Evolutionary conservation across 2,113 vertebrate species (phyloP).

Genomic region (Pipra filicauda): DNA sequence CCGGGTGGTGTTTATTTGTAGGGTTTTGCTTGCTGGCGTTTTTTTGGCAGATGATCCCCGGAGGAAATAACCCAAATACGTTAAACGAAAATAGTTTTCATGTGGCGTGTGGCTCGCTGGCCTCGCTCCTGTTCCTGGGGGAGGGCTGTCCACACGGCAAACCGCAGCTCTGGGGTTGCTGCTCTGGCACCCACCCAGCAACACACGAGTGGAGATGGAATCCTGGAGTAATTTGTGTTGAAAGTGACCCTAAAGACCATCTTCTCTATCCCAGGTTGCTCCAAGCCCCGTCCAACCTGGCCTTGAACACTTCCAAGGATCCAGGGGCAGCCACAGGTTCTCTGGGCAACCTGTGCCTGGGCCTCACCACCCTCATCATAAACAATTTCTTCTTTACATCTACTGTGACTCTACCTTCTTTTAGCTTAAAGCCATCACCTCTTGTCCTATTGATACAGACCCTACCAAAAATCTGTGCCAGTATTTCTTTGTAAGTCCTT

Average conservation of each 20-base stretch:
- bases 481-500: neutral
- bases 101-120: neutral
- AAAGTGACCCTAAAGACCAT: neutral
- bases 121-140: neutral
- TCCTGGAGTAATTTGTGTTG: neutral
- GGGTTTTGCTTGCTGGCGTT: neutral
- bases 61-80: neutral
- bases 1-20: neutral
- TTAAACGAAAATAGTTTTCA: constrained; percentile 17
- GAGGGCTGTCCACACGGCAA: neutral
- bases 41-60: constrained; percentile 10
- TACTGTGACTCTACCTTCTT: neutral
- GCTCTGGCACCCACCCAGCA: neutral
- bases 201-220: neutral
- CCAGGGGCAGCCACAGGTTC: no score
- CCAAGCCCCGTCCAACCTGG: fast-evolving
- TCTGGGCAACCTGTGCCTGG: neutral
- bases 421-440: neutral
- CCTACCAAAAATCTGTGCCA: neutral
- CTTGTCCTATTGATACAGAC: neutral
- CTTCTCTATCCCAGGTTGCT: fast-evolving
- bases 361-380: fast-evolving
- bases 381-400: neutral
- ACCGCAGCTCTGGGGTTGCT: neutral
- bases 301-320: neutral